These are phyloP conservation scores for Zaprionus africanus DNA, from an alignment of 1,140 invertebrate species.

Conservation along the genomic window DNA sequence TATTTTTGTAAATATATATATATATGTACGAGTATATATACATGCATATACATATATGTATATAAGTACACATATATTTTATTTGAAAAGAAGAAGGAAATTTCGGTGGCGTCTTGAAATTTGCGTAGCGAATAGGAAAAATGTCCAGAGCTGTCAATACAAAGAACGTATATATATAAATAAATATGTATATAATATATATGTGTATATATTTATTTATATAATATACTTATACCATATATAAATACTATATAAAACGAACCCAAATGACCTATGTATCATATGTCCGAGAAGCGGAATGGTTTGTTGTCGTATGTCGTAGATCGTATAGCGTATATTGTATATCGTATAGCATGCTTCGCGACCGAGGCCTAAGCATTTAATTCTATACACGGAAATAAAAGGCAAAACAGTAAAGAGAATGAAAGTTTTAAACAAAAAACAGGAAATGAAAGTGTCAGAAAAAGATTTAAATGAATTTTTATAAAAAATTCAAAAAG, in stretches of 20 bases:
- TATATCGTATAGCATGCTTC: slow-evolving; percentile 10
- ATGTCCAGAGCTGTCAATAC: slow-evolving; percentile 76
- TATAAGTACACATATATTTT: slow-evolving; percentile 31
- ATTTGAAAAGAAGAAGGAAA: slow-evolving; percentile 18
- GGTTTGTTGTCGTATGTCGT: neutral
- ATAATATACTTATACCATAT: slow-evolving; percentile 19
- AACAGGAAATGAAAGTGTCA: slow-evolving; percentile 17
- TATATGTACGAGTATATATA: slow-evolving; percentile 30
- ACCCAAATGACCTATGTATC: slow-evolving; percentile 29
- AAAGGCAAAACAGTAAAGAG: neutral
- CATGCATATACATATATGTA: slow-evolving; percentile 37
- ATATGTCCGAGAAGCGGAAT: slow-evolving; percentile 10
- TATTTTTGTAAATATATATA: slow-evolving; percentile 18
- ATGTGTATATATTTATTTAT: slow-evolving; percentile 38
- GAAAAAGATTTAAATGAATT: slow-evolving; percentile 67
- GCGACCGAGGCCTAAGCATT: slow-evolving; percentile 40
- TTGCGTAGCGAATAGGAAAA: slow-evolving; percentile 39
- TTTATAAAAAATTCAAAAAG: slow-evolving; percentile 70
- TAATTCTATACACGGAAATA: slow-evolving; percentile 49
- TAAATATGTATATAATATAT: slow-evolving; percentile 47
- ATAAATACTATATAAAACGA: slow-evolving; percentile 43
- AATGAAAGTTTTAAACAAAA: slow-evolving; percentile 38
- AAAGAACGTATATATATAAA: slow-evolving; percentile 49
- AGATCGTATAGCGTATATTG: slow-evolving; percentile 6
- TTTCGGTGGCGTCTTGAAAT: slow-evolving; percentile 37